Percentiles rank a stretch among this genome's conserved stretches.
Conservation (phyloP, 2,797 vertebrate genomes). For the Anabas testudineus region DNA sequence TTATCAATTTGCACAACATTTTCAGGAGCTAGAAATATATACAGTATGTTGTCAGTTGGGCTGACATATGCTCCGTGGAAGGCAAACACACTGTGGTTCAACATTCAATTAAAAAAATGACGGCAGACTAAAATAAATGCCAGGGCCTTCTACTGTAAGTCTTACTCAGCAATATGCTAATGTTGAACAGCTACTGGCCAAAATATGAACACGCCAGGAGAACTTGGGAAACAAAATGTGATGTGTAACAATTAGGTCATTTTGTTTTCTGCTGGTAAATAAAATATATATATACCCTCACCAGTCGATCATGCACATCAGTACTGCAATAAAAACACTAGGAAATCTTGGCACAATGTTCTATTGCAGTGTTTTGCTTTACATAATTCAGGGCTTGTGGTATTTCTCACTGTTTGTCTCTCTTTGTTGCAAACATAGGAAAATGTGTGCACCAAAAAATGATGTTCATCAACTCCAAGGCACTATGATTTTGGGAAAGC, state of each 20-base stretch:
- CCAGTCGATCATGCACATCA: constrained; percentile 17
- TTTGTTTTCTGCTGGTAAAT: constrained; percentile 50
- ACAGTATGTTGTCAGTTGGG: background rate
- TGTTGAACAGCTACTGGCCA: constrained; percentile 27
- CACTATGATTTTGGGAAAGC: constrained; percentile 21
- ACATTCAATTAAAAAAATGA: constrained; percentile 6
- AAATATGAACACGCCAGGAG: constrained; percentile 23
- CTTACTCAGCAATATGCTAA: constrained; percentile 20
- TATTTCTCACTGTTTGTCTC: no score
- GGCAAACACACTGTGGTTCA: no score
- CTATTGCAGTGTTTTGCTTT: background rate
- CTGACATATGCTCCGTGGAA: constrained; percentile 3
- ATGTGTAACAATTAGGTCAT: constrained; percentile 29
- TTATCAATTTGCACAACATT: constrained; percentile 25
- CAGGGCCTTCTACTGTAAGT: background rate
- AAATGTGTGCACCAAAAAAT: constrained; percentile 2
- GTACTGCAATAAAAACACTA: constrained; percentile 17
- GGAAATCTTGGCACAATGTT: constrained; percentile 11
- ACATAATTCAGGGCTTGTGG: background rate
- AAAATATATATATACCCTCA: background rate
- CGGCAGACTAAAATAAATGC: constrained; percentile 1
- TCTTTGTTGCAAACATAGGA: background rate
- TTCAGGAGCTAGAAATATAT: background rate
- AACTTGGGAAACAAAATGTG: constrained; percentile 31
- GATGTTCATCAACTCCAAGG: background rate